phyloP scores from a whole-genome alignment of 2,888 invertebrate genomes.

The Habroteleia sp. region DNA sequence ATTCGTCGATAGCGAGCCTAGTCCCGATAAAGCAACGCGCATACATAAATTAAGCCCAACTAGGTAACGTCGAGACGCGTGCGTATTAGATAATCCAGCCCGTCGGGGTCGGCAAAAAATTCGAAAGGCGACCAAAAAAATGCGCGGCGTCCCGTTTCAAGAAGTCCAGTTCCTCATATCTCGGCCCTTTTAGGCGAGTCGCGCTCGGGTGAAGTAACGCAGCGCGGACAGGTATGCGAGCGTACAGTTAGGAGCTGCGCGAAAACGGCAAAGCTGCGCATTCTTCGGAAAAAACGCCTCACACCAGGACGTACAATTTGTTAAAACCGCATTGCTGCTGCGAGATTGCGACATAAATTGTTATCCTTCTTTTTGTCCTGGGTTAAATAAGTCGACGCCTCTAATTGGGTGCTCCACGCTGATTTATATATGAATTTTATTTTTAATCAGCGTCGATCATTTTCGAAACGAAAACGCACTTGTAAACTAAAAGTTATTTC shows the following conservation, averaged over 20 bases:
- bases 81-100: conserved; percentile 60
- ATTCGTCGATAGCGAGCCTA: conserved; percentile 20
- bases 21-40: conserved; percentile 44
- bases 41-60: conserved; percentile 57
- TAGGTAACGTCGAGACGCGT: conserved; percentile 57
- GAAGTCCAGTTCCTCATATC: conserved; percentile 78
- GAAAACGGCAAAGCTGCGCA: conserved; percentile 70
- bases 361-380: conserved; percentile 28
- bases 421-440: too few species aligned
- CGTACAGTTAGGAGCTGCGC: conserved; percentile 49
- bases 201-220: conserved; percentile 73
- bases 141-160: conserved; percentile 64
- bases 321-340: conserved; percentile 40
- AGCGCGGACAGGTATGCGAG: conserved; percentile 59
- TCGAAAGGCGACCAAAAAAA: conserved; percentile 53
- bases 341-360: conserved; percentile 43
- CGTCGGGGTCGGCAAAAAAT: conserved; percentile 59
- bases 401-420: too few species aligned
- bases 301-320: conserved; percentile 56
- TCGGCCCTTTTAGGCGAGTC: conserved; percentile 73
- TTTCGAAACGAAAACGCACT: too few species aligned
- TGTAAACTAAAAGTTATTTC: too few species aligned
- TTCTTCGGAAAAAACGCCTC: conserved; percentile 41
- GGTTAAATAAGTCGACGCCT: conserved; percentile 24
- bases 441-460: too few species aligned